Conservation (phyloP, 2,888 invertebrate genomes). For the Drosophila mercatorum region DNA sequence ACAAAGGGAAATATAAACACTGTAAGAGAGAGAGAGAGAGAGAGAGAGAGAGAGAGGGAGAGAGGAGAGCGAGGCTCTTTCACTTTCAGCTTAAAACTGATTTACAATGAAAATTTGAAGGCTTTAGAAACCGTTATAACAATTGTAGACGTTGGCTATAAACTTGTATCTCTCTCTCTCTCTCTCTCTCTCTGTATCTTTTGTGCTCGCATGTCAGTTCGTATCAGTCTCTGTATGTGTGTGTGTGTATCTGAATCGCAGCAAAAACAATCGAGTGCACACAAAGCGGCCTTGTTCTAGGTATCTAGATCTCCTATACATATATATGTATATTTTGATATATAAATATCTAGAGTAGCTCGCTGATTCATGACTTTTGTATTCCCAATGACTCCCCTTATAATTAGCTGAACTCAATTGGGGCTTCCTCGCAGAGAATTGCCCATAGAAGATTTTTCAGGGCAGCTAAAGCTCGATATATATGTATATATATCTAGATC, state of each 20-base stretch:
- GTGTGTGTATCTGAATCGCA: not conserved
- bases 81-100: slow-evolving; percentile 47
- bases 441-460: too few species aligned
- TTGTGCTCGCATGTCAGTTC: not conserved
- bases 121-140: slow-evolving; percentile 14
- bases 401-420: not conserved
- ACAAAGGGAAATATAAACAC: slow-evolving; percentile 5
- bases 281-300: slow-evolving; percentile 19
- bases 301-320: not conserved
- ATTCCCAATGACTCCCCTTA: slow-evolving; percentile 6
- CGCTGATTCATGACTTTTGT: slow-evolving; percentile 1
- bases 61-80: slow-evolving; percentile 28
- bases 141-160: not conserved
- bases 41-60: not conserved
- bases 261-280: slow-evolving; percentile 16
- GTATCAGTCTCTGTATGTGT: not conserved
- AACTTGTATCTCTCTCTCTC: too few species aligned
- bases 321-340: not conserved
- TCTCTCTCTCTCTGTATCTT: not conserved
- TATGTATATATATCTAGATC: too few species aligned
- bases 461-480: too few species aligned
- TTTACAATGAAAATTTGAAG: slow-evolving; percentile 18
- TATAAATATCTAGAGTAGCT: not conserved
- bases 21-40: not conserved
- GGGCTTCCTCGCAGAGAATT: not conserved